These are phyloP conservation scores for Gonioctena quinquepunctata DNA, from an alignment of 1,140 invertebrate species.

Conservation along the genomic window DNA sequence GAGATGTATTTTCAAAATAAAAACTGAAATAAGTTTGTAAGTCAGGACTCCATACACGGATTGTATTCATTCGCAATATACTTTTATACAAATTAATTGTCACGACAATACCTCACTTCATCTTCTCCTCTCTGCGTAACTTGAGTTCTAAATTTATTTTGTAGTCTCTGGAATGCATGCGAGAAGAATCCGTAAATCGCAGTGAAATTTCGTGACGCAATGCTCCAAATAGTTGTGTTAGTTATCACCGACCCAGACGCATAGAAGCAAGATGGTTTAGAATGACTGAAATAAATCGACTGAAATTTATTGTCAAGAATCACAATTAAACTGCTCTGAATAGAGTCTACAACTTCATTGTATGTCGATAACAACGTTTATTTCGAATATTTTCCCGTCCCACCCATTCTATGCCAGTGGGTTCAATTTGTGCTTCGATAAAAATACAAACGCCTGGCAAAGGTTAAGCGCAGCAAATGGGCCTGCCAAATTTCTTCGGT, in stretches of 20 bases:
- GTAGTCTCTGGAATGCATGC: background rate
- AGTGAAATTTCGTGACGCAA: background rate
- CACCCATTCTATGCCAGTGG: background rate
- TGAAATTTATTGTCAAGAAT: background rate
- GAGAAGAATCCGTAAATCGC: background rate
- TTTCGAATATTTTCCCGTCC: background rate
- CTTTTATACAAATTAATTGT: too few species aligned
- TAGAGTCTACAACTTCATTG: conserved; percentile 2
- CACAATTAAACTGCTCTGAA: conserved; percentile 10
- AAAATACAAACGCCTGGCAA: too few species aligned
- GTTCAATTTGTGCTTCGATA: too few species aligned
- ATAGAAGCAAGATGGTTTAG: background rate
- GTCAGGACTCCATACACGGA: too few species aligned
- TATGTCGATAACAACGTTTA: background rate
- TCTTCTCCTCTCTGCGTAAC: background rate
- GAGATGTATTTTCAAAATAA: too few species aligned
- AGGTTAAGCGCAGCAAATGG: too few species aligned
- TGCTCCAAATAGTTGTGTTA: background rate
- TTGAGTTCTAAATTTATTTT: background rate
- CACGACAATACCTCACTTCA: background rate
- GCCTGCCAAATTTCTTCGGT: too few species aligned
- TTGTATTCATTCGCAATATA: too few species aligned
- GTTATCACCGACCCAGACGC: background rate
- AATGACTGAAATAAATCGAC: background rate
- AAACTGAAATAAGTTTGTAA: too few species aligned